Evolutionary conservation across 2,888 invertebrate genomes (phyloP).

Genomic region (Rhagophthalmus giganteus): DNA sequence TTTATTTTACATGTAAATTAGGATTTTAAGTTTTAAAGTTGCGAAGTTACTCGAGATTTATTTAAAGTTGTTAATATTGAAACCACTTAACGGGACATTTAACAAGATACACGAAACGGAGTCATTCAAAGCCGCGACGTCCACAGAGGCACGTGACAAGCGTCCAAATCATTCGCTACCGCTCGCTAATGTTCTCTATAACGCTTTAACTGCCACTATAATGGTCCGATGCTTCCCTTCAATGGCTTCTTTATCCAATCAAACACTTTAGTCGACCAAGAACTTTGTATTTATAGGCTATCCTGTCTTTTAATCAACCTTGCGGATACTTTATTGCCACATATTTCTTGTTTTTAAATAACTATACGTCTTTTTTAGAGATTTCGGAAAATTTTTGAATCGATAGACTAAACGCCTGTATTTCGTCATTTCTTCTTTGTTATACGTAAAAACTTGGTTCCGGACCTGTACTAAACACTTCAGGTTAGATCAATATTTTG

Average conservation of each 20-base stretch:
- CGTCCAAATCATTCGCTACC: conserved; percentile 39
- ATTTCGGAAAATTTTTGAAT: neutral
- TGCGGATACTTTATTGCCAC: conserved; percentile 13
- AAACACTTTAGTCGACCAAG: conserved; percentile 34
- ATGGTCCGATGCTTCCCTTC: conserved; percentile 46
- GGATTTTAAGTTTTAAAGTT: too few species aligned
- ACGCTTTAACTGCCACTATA: conserved; percentile 40
- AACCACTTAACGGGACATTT: conserved; percentile 38
- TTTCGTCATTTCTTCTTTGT: neutral
- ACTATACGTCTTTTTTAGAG: conserved; percentile 1
- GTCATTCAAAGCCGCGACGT: conserved; percentile 33
- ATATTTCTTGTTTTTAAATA: conserved; percentile 17
- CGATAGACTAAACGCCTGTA: neutral
- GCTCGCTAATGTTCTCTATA: conserved; percentile 30
- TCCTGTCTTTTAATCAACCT: conserved; percentile 27
- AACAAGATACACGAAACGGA: conserved; percentile 42
- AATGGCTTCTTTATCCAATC: conserved; percentile 48
- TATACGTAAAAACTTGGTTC: too few species aligned
- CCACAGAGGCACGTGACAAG: conserved; percentile 40
- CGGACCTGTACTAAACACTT: too few species aligned
- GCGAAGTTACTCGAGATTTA: conserved; percentile 13
- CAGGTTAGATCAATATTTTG: too few species aligned
- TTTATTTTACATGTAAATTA: too few species aligned
- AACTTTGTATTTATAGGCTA: conserved; percentile 27
- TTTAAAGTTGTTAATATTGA: conserved; percentile 22